Base-by-base conservation (phyloP, 2,797 vertebrate species). In the Microctenopoma stevenorrisi region DNA sequence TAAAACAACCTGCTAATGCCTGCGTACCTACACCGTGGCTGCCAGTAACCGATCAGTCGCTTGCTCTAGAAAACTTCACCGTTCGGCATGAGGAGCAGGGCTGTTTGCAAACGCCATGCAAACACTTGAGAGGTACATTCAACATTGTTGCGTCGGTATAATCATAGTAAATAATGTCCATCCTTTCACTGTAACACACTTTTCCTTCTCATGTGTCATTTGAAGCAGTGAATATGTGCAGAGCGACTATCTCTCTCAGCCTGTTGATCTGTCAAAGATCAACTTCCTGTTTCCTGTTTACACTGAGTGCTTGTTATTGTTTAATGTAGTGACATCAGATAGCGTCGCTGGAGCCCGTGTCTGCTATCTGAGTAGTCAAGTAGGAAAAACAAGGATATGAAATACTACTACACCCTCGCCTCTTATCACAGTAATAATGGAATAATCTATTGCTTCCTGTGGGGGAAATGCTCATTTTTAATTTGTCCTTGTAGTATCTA, bases 211-310 rank as follows among this genome's bases (percentile, higher is more conserved):
- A 64, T 77, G 61, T 74, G 35, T 77, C 74, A 71, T 64, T 66
- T 76, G 22, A 44, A 59, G 66, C 12, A 48, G 53, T 55, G 60
- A 66, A 84, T 70, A 78, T 70, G 53, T 68, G 43, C 5, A 55
- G 56, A 38, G 38, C 30, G 43, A 74, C 65, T 79, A 83, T 83
- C 64, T 72, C 60, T 74, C 80, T 66, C 76, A 3, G 46, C 67
- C 69, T 83, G 85, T 79, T 85, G 67, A 80, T 85, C 79, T 55
- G 73, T 83, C 61, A 37, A 60, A 81, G 73, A 87, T 82, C 85
- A 82, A 87, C 89, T 92, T 92, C 90, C 90, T 83, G 85, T 85
- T 91, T 92, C 90, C 89, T 92, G 90, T 91, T 91, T 92, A 92
- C 84, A 68, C 64, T 82, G 68, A 70, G 71, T 49, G 66, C 78